These are phyloP conservation scores for Tamias sibiricus DNA, from an alignment of 2,113 vertebrate genomes.

Conservation along the genomic window DNA sequence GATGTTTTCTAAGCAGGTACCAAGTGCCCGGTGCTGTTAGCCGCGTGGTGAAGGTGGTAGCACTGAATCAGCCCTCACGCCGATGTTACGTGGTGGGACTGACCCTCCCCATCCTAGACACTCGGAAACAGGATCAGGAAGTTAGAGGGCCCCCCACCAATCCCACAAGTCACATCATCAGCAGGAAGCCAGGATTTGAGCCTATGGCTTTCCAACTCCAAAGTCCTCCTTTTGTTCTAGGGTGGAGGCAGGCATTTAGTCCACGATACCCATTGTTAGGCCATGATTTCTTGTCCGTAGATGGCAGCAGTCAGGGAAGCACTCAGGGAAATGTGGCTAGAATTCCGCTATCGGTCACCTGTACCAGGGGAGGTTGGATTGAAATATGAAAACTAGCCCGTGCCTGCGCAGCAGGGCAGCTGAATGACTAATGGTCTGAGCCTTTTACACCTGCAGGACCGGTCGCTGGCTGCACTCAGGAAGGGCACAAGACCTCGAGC, in stretches of 20 bases:
- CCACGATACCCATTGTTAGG: background rate
- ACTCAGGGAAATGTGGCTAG: background rate
- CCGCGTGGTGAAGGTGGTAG: background rate
- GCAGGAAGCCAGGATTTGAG: background rate
- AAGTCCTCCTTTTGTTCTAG: background rate
- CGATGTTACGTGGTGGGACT: background rate
- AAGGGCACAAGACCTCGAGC: background rate
- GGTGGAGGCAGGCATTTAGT: background rate
- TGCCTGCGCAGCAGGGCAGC: background rate
- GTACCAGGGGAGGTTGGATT: background rate
- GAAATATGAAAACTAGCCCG: background rate
- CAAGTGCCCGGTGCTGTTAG: background rate
- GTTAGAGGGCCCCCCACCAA: background rate
- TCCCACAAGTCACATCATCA: background rate
- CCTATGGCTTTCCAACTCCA: background rate
- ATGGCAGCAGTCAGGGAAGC: background rate
- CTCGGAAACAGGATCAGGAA: background rate
- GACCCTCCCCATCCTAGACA: background rate
- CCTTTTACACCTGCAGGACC: background rate
- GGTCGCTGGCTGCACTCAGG: background rate
- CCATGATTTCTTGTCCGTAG: background rate
- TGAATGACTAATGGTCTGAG: background rate
- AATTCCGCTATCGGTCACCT: background rate
- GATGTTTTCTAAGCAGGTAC: too few species aligned
- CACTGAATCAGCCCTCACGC: background rate